These are phyloP conservation scores for Hetaerina titia DNA, from an alignment of 2,888 invertebrate species.

Conservation along the genomic window DNA sequence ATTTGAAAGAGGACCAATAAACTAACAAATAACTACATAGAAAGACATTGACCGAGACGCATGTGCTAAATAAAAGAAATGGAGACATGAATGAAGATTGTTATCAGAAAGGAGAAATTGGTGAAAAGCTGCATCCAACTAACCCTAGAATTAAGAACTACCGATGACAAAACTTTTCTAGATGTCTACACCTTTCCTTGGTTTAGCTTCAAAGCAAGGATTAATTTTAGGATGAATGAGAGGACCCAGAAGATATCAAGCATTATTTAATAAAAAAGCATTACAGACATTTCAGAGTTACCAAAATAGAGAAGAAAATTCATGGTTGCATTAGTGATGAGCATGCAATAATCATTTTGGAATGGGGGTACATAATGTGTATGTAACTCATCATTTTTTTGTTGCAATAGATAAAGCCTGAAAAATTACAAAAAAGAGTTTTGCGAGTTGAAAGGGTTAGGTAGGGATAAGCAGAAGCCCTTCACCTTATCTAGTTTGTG, in stretches of 20 bases:
- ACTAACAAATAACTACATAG: background rate
- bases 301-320: background rate
- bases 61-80: background rate
- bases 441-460: no score
- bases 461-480: background rate
- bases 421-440: no score
- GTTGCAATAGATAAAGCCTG: no score
- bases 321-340: background rate
- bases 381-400: no score
- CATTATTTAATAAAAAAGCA: background rate
- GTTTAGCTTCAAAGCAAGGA: background rate
- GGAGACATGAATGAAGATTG: background rate
- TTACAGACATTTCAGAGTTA: background rate
- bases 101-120: background rate
- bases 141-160: background rate
- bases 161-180: background rate
- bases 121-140: background rate
- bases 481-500: background rate
- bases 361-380: no score
- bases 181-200: background rate
- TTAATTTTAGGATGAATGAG: background rate
- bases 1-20: background rate
- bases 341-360: background rate
- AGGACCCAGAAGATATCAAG: background rate
- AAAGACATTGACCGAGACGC: background rate